Evolutionary conservation across 2,888 invertebrate species (phyloP).

Genomic region (Idaea aversata): DNA sequence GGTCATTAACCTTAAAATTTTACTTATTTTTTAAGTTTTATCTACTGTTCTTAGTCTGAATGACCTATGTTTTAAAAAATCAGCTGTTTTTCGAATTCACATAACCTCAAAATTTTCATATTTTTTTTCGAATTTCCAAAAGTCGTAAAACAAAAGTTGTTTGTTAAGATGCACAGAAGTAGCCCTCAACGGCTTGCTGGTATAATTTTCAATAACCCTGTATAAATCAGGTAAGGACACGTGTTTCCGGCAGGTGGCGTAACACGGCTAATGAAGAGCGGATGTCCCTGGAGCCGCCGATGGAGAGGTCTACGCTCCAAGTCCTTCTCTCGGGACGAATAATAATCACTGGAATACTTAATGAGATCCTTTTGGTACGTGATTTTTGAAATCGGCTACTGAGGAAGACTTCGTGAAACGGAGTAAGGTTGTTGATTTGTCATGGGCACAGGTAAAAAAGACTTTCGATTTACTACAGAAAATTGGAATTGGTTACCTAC

Average conservation of each 20-base stretch:
- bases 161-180: too few species aligned
- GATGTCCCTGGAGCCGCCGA: conserved; percentile 33
- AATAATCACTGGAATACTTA: conserved; percentile 66
- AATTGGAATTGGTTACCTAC: background rate
- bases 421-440: background rate
- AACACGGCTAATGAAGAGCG: conserved; percentile 34
- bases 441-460: background rate
- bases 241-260: conserved; percentile 37
- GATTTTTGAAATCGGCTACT: background rate
- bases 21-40: too few species aligned
- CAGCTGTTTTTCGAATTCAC: too few species aligned
- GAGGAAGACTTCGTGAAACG: background rate
- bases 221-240: background rate
- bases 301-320: conserved; percentile 60
- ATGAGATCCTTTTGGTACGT: conserved; percentile 60
- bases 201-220: too few species aligned
- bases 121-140: too few species aligned
- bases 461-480: background rate
- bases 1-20: too few species aligned
- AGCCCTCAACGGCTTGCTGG: too few species aligned
- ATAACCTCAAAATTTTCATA: too few species aligned
- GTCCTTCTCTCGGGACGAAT: conserved; percentile 66
- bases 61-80: too few species aligned
- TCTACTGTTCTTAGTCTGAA: too few species aligned
- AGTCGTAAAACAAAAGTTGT: too few species aligned